A percentile compares a stretch with the other conserved stretches of the same genome.
Conservation (phyloP, 2,797 vertebrate species). For the Gouania willdenowi region DNA sequence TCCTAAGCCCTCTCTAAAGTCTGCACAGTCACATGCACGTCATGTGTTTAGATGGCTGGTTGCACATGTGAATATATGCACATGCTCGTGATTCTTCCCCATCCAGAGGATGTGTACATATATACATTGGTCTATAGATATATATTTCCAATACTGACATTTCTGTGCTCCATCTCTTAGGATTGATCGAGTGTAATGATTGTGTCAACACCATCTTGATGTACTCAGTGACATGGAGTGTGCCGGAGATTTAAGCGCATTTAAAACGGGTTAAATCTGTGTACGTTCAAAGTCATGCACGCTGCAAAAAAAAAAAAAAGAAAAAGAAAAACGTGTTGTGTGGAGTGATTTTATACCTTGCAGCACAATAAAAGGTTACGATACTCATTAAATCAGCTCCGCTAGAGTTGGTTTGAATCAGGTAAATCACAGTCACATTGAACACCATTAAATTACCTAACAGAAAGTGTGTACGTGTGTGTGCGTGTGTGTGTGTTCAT, state of each 20-base stretch:
- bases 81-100: neutral
- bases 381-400: slow-evolving; percentile 6
- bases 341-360: neutral
- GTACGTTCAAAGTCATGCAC: slow-evolving; percentile 6
- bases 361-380: neutral
- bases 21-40: slow-evolving; percentile 14
- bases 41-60: slow-evolving; percentile 17
- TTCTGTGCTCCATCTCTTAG: neutral
- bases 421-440: slow-evolving; percentile 5
- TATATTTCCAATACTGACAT: slow-evolving; percentile 2
- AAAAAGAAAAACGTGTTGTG: too few species aligned
- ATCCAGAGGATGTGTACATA: neutral
- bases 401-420: slow-evolving; percentile 2
- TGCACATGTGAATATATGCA: slow-evolving; percentile 5
- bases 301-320: neutral
- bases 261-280: slow-evolving; percentile 3
- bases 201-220: neutral
- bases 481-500: too few species aligned
- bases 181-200: slow-evolving; percentile 1
- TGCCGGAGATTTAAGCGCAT: slow-evolving; percentile 8
- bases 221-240: neutral
- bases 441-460: too few species aligned
- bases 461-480: too few species aligned
- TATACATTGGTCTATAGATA: neutral
- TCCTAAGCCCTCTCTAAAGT: slow-evolving; percentile 34